Percentiles rank a stretch among this genome's conserved stretches.
Conservation (phyloP, 2,888 invertebrate genomes). For the Elmis aenea region DNA sequence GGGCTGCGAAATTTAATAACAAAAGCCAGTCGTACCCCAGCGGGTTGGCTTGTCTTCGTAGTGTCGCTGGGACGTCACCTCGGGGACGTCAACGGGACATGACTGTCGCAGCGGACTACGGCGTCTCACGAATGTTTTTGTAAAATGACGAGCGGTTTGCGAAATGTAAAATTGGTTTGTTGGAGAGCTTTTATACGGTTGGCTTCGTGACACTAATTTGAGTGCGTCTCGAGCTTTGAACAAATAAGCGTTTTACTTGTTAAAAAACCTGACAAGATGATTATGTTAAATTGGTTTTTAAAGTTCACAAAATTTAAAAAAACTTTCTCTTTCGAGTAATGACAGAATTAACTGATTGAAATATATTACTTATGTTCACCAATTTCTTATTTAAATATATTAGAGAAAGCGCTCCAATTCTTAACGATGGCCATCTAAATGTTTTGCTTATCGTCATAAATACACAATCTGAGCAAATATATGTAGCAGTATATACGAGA, state of each 20-base stretch:
- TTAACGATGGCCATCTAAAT: no score
- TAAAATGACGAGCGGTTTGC: conserved; percentile 26
- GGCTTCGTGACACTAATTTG: conserved; percentile 34
- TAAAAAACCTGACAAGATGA: conserved; percentile 19
- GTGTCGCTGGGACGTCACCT: conserved; percentile 19
- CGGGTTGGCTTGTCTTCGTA: conserved; percentile 18
- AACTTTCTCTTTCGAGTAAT: conserved; percentile 11
- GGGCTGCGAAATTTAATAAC: conserved; percentile 29
- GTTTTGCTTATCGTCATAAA: no score
- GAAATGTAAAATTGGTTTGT: conserved; percentile 35
- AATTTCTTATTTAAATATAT: no score
- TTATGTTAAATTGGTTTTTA: conserved; percentile 22
- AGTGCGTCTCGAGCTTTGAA: conserved; percentile 21
- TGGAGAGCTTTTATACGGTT: conserved; percentile 30
- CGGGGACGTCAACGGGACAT: conserved; percentile 18
- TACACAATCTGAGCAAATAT: no score
- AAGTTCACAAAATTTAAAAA: conserved; percentile 19
- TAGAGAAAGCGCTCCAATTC: no score
- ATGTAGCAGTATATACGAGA: no score
- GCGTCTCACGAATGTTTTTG: conserved; percentile 17
- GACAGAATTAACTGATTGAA: no score
- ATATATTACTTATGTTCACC: no score
- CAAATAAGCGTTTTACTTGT: conserved; percentile 20
- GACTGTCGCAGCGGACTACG: conserved; percentile 16
- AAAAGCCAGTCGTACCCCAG: conserved; percentile 22